phyloP scores from a whole-genome alignment of 2,888 invertebrate species.

The Sylvicola cinctus region DNA sequence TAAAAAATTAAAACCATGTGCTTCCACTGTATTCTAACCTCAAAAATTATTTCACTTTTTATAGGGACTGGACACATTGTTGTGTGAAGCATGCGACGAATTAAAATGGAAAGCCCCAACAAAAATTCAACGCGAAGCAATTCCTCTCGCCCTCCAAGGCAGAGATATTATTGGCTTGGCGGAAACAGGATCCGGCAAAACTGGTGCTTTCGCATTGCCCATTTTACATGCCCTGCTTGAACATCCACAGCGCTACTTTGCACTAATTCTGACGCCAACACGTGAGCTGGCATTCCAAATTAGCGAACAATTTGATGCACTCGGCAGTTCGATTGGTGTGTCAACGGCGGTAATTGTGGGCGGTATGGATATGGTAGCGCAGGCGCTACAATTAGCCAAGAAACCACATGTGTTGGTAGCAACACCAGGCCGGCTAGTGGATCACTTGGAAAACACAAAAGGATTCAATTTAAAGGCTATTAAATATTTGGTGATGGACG shows the following conservation, averaged over 20 bases:
- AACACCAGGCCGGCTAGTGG: conserved; percentile 86
- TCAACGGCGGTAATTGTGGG: conserved; percentile 95
- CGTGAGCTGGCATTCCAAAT: conserved; percentile 97
- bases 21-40: not conserved
- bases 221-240: conserved; percentile 81
- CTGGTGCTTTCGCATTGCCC: conserved; percentile 92
- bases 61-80: conserved; percentile 77
- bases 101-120: conserved; percentile 90
- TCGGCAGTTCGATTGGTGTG: conserved; percentile 80
- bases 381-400: conserved; percentile 74
- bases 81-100: conserved; percentile 74
- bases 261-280: conserved; percentile 85
- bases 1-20: conserved; percentile 3
- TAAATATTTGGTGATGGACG: conserved; percentile 93
- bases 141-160: conserved; percentile 79
- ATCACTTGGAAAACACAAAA: conserved; percentile 95
- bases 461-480: conserved; percentile 82
- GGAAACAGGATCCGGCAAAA: conserved; percentile 75
- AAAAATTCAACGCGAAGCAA: conserved; percentile 85
- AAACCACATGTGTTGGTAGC: conserved; percentile 96
- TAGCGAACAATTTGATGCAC: conserved; percentile 92
- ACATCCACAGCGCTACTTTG: conserved; percentile 85
- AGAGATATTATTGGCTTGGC: conserved; percentile 41
- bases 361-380: conserved; percentile 96
- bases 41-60: conserved; percentile 9